Conservation (phyloP, 2,888 invertebrate species). For the Nephrotoma flavescens region DNA sequence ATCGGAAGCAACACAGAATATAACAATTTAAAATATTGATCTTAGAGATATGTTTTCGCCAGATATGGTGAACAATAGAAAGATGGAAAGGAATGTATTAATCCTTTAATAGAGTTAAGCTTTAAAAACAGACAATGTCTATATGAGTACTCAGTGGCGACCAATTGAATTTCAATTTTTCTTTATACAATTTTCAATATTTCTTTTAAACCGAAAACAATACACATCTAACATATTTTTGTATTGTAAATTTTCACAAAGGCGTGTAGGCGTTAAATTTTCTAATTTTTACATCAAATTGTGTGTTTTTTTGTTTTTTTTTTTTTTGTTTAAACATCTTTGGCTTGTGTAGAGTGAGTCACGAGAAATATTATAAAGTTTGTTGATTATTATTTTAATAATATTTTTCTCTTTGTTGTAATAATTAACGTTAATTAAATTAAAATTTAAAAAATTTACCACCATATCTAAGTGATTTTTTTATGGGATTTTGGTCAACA, state of each 20-base stretch:
- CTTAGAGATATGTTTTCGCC: neutral
- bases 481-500: neutral
- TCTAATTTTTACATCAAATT: neutral
- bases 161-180: neutral
- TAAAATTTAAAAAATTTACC: neutral
- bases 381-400: neutral
- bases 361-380: neutral
- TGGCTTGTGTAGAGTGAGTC: neutral
- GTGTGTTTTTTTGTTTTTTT: neutral
- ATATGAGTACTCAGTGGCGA: neutral
- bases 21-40: neutral
- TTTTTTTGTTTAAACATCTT: neutral
- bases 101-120: neutral
- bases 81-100: neutral
- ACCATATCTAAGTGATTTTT: neutral
- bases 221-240: neutral
- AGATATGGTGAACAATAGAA: neutral
- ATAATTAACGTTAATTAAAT: neutral
- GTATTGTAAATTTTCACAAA: neutral
- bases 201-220: neutral
- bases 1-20: neutral
- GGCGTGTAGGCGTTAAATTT: neutral
- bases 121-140: neutral
- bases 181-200: neutral
- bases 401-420: neutral